phyloP scores from a whole-genome alignment of 2,888 invertebrate genomes.

The Acronicta alni region DNA sequence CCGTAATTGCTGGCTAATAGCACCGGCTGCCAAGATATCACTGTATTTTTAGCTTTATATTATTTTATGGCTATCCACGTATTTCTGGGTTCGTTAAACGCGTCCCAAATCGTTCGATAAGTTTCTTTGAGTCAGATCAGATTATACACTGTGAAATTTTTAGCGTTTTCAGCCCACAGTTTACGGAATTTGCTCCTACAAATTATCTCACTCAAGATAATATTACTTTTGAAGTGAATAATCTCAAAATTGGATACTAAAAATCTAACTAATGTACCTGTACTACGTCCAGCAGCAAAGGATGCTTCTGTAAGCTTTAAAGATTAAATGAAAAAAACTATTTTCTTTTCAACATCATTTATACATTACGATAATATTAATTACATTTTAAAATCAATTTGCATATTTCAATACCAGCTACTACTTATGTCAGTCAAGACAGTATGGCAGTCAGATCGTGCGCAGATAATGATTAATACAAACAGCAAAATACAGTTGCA shows the following conservation, averaged over 20 bases:
- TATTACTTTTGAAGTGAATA: background rate
- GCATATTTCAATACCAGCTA: slow-evolving; percentile 12
- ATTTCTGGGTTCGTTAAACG: slow-evolving; percentile 47
- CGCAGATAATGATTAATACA: slow-evolving; percentile 37
- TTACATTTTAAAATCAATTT: slow-evolving; percentile 15
- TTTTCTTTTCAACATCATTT: no score
- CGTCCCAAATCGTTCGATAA: slow-evolving; percentile 34
- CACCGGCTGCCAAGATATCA: slow-evolving; percentile 55
- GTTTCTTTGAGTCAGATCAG: background rate
- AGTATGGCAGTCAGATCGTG: slow-evolving; percentile 39
- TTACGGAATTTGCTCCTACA: background rate
- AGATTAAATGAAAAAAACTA: background rate
- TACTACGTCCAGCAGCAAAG: no score
- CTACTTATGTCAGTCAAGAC: slow-evolving; percentile 13
- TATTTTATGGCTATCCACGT: slow-evolving; percentile 47
- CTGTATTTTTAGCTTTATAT: slow-evolving; percentile 55
- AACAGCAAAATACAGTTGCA: slow-evolving; percentile 30
- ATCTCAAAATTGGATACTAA: background rate
- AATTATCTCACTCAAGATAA: background rate
- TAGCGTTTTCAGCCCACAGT: background rate
- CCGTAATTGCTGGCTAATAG: slow-evolving; percentile 60
- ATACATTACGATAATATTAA: background rate
- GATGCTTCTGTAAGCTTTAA: background rate
- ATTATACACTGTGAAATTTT: slow-evolving; percentile 1
- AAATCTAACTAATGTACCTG: no score